phyloP scores from a whole-genome alignment of 2,113 vertebrate species.

The Xenopus tropicalis region UCB_Xtro_10.0 CM004444.2:3814501-3815000 shows the following conservation, averaged over 20 bases:
- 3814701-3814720: not conserved
- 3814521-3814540: constrained; percentile 6
- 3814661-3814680: not conserved
- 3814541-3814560: not conserved
- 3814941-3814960: no score
- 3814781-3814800: not conserved
- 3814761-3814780: not conserved
- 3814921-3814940: no score
- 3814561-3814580: constrained; percentile 14
- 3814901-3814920: no score
- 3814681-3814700: constrained; percentile 15
- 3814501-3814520: not conserved
- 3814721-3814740: not conserved
- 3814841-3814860: not conserved
- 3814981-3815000: no score
- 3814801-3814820: not conserved
- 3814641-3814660: constrained; percentile 6
- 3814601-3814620: constrained; percentile 29
- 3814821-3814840: not conserved
- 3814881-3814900: no score
- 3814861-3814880: no score
- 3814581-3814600: constrained; percentile 21
- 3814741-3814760: not conserved
- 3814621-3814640: constrained; percentile 18
- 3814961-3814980: no score